These are phyloP conservation scores for Athalia cordata DNA, from an alignment of 2,888 invertebrate genomes.

Conservation along the genomic window DNA sequence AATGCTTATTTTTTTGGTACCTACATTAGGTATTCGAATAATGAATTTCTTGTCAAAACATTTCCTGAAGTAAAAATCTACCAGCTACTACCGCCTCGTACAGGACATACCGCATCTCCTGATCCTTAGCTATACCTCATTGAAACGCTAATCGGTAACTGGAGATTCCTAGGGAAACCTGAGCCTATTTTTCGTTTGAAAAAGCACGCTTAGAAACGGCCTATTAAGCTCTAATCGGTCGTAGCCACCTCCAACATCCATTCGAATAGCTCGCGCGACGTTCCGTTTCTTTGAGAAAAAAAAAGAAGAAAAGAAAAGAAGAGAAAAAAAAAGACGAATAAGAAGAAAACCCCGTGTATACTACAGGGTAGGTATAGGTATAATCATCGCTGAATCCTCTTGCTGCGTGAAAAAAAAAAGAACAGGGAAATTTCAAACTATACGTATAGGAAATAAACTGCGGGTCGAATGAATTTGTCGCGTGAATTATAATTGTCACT, in stretches of 20 bases:
- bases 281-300: not conserved
- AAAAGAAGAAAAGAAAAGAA: not conserved
- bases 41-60: constrained; percentile 69
- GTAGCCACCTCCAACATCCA: constrained; percentile 29
- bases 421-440: too few relatives aligned
- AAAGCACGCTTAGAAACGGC: constrained; percentile 35
- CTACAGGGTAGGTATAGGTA: too few relatives aligned
- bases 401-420: too few relatives aligned
- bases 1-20: not conserved
- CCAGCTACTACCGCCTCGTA: not conserved
- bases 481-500: too few relatives aligned
- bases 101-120: constrained; percentile 2
- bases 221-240: constrained; percentile 37
- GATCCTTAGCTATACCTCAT: constrained; percentile 45
- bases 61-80: constrained; percentile 49
- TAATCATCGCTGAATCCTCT: too few relatives aligned
- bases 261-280: constrained; percentile 27
- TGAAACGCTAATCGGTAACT: constrained; percentile 68
- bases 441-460: too few relatives aligned
- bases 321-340: too few relatives aligned
- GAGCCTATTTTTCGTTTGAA: constrained; percentile 45
- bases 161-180: constrained; percentile 58
- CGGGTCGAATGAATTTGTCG: too few relatives aligned
- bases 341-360: too few relatives aligned
- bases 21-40: constrained; percentile 49